Evolutionary conservation across 2,113 vertebrate genomes (phyloP).

Genomic region (Tretioscincus oriximinensis): DNA sequence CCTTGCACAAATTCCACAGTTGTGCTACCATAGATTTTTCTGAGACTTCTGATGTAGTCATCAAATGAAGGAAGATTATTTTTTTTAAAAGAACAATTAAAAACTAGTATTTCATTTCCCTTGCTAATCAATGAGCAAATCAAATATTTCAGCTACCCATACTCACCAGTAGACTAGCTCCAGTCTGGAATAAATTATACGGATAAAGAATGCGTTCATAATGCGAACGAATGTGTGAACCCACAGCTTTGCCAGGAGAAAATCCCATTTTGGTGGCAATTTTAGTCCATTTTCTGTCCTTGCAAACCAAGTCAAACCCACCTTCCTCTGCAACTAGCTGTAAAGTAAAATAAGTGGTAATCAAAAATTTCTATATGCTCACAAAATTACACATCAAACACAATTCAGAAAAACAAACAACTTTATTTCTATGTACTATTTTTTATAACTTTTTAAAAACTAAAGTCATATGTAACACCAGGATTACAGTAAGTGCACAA

Average conservation of each 20-base stretch:
- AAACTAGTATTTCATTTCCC: not conserved
- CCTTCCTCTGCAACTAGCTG: slow-evolving; percentile 96
- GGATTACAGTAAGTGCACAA: not conserved
- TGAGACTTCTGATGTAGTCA: not conserved
- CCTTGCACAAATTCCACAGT: not conserved
- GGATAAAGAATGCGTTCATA: slow-evolving; percentile 94
- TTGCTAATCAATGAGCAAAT: not conserved
- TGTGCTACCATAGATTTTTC: not conserved
- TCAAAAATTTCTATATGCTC: not conserved
- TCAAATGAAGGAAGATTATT: not conserved
- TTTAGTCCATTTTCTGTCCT: slow-evolving; percentile 94
- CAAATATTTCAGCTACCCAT: not conserved
- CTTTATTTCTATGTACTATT: not conserved
- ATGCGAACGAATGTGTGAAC: slow-evolving; percentile 92
- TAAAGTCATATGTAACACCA: not conserved
- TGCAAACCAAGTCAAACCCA: slow-evolving; percentile 91
- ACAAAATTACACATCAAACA: not conserved
- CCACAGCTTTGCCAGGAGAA: slow-evolving; percentile 92
- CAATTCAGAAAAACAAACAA: not conserved
- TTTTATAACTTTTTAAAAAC: not conserved
- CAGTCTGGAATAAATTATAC: slow-evolving; percentile 92
- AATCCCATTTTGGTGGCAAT: slow-evolving; percentile 94
- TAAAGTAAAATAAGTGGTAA: slow-evolving; percentile 27
- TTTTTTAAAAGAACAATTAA: not conserved
- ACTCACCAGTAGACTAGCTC: slow-evolving; percentile 91